These are phyloP conservation scores for Drosophila ustulata DNA, from an alignment of 2,888 invertebrate genomes.

Conservation along the genomic window DNA sequence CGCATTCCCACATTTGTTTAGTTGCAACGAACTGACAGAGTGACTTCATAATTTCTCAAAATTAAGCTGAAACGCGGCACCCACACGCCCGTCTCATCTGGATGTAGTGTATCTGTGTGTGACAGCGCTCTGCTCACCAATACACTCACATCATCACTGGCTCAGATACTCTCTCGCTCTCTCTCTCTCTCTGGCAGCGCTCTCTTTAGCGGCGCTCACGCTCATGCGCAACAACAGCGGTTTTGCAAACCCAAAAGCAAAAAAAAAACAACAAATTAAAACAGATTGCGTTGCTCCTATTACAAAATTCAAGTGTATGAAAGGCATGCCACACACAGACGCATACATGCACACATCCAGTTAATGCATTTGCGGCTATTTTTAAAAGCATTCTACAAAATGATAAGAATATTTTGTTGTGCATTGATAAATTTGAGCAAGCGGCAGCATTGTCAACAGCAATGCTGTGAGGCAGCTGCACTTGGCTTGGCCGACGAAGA, in stretches of 20 bases:
- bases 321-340: constrained; percentile 17
- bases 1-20: constrained; percentile 63
- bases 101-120: constrained; percentile 42
- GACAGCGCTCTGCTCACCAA: constrained; percentile 11
- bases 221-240: constrained; percentile 66
- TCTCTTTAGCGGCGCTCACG: constrained; percentile 34
- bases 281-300: constrained; percentile 9
- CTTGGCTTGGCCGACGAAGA: constrained; percentile 21
- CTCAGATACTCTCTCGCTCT: constrained; percentile 20
- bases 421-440: constrained; percentile 56
- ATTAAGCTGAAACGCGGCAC: constrained; percentile 32
- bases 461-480: constrained; percentile 38
- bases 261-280: constrained; percentile 37
- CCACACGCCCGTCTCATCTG: constrained; percentile 40
- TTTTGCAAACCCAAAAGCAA: constrained; percentile 41
- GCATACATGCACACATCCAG: constrained; percentile 11
- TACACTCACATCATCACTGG: constrained; percentile 9
- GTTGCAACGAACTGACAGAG: constrained; percentile 24
- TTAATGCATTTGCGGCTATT: constrained; percentile 60
- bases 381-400: constrained; percentile 52
- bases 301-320: constrained; percentile 21
- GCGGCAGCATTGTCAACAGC: constrained; percentile 50
- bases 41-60: constrained; percentile 51
- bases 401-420: constrained; percentile 63
- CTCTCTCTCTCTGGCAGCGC: constrained; percentile 10